Evolutionary conservation across 2,797 vertebrate genomes (phyloP).

Genomic region (Oryzias dopingdopingensis): DNA sequence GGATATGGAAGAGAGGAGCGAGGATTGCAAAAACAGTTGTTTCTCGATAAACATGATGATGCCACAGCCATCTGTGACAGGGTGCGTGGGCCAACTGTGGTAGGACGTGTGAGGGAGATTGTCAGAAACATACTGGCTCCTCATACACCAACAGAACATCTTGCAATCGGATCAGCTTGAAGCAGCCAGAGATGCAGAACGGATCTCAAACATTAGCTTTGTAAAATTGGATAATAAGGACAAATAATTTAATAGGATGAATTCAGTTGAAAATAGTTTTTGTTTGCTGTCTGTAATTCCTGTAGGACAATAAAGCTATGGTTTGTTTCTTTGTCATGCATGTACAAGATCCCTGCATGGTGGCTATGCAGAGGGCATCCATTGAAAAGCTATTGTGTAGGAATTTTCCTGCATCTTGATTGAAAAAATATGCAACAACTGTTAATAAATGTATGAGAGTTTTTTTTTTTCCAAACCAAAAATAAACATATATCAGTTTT

Average conservation of each 20-base stretch:
- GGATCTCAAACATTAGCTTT: constrained; percentile 32
- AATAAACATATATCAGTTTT: background rate
- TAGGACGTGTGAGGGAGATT: constrained; percentile 37
- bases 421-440: background rate
- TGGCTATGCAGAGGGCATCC: too few species aligned
- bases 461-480: too few species aligned
- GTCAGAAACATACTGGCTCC: constrained; percentile 53
- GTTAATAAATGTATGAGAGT: too few species aligned
- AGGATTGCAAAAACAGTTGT: constrained; percentile 65
- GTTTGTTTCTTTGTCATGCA: constrained; percentile 21
- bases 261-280: constrained; percentile 1
- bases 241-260: constrained; percentile 25
- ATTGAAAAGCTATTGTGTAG: background rate
- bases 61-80: constrained; percentile 58
- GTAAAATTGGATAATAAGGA: constrained; percentile 22
- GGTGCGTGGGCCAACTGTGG: constrained; percentile 50
- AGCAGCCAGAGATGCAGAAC: constrained; percentile 23
- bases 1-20: constrained; percentile 50
- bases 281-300: constrained; percentile 21
- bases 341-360: constrained; percentile 14
- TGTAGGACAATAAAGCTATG: constrained; percentile 30
- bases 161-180: constrained; percentile 27
- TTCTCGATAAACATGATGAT: constrained; percentile 58
- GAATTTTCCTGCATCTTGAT: too few species aligned
- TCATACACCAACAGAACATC: constrained; percentile 48